phyloP scores from a whole-genome alignment of 30 jellyfish, hydroid and myxozoan species.

The Pelagia noctiluca region DNA sequence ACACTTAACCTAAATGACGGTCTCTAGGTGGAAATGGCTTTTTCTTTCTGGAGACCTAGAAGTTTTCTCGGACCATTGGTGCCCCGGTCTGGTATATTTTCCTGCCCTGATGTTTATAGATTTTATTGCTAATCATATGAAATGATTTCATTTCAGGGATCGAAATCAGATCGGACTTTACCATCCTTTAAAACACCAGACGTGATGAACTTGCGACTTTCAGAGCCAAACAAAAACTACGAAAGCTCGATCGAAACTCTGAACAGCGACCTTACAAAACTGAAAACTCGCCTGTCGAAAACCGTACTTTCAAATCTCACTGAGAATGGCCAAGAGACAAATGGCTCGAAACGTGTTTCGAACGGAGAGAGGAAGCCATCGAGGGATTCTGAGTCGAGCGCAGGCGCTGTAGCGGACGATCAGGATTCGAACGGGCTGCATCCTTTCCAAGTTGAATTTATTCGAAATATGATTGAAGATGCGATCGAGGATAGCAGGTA shows the following conservation, averaged over 20 bases:
- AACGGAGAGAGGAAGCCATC: conserved; percentile 1
- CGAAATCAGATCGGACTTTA: not conserved
- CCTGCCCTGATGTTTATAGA: too few relatives aligned
- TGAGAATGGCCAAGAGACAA: too few relatives aligned
- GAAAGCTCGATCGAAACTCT: not conserved
- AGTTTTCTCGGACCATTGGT: too few relatives aligned
- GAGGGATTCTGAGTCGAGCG: conserved; percentile 19
- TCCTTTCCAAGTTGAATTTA: conserved; percentile 84
- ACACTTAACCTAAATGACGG: too few relatives aligned
- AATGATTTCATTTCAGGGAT: not conserved
- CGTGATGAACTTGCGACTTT: not conserved
- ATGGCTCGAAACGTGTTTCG: not conserved
- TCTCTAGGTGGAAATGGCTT: too few relatives aligned
- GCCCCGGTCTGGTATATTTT: too few relatives aligned
- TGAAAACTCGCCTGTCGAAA: not conserved
- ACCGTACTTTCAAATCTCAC: too few relatives aligned
- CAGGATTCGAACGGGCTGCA: conserved; percentile 29
- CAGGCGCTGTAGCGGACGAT: conserved; percentile 9
- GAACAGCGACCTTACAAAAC: not conserved
- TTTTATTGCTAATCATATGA: too few relatives aligned
- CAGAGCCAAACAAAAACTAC: not conserved
- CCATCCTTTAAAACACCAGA: not conserved
- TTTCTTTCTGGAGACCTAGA: too few relatives aligned
- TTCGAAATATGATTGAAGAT: conserved; percentile 92
- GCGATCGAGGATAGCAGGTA: conserved; percentile 94